Percentiles rank a stretch among this genome's conserved stretches.
These are phyloP conservation scores for Apotomis betuletana DNA, from an alignment of 2,888 invertebrate genomes.

Conservation along the genomic window DNA sequence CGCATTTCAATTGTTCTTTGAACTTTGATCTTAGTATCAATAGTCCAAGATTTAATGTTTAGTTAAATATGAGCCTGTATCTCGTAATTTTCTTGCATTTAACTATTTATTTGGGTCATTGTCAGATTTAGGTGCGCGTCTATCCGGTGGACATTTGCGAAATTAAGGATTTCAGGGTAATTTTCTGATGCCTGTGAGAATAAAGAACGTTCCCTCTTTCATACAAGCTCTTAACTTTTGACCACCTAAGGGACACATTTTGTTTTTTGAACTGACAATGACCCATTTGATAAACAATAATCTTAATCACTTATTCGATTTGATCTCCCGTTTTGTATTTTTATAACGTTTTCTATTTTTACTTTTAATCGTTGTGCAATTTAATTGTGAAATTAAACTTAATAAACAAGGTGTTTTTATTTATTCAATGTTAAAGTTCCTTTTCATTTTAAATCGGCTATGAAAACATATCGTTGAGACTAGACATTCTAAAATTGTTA, in stretches of 20 bases:
- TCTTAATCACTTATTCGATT: conserved; percentile 30
- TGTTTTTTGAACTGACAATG: too few species aligned
- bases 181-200: too few species aligned
- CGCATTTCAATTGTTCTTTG: too few species aligned
- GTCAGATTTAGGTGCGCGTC: too few species aligned
- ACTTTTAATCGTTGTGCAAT: conserved; percentile 39
- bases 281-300: conserved; percentile 3
- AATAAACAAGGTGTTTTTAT: neutral
- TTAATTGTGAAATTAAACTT: conserved; percentile 36
- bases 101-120: conserved; percentile 2
- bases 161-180: too few species aligned
- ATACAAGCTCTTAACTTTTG: too few species aligned
- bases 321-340: conserved; percentile 40
- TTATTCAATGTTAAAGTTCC: neutral
- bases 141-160: too few species aligned
- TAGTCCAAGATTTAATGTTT: neutral
- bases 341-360: neutral
- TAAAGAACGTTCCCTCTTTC: too few species aligned
- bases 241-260: too few species aligned
- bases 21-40: neutral
- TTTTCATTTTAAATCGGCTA: too few species aligned
- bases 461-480: too few species aligned
- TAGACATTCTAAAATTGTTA: too few species aligned
- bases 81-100: conserved; percentile 37
- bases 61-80: neutral